Evolutionary conservation across 2,888 invertebrate species (phyloP).

Genomic region (Drosophila picticornis): DNA sequence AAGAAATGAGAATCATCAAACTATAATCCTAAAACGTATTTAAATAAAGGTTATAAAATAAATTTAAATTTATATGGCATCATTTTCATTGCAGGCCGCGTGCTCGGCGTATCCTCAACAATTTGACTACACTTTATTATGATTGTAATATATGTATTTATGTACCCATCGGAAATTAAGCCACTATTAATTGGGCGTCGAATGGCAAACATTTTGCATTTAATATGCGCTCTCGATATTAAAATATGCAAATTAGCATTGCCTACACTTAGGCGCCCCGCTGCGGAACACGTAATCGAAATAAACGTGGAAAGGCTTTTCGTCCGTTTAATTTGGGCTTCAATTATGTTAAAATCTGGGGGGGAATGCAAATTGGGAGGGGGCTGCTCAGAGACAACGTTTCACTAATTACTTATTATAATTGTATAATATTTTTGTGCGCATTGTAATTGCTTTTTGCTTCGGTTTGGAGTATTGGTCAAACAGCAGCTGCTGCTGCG

Average conservation of each 20-base stretch:
- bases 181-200: constrained; percentile 64
- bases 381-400: constrained; percentile 44
- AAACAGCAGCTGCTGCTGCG: constrained; percentile 18
- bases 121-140: constrained; percentile 26
- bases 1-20: neutral
- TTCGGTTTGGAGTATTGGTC: constrained; percentile 2
- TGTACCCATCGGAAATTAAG: constrained; percentile 66
- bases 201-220: constrained; percentile 62
- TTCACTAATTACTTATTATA: constrained; percentile 65
- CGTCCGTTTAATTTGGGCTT: constrained; percentile 52
- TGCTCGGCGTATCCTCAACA: neutral
- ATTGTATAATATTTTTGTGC: constrained; percentile 48
- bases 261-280: constrained; percentile 45
- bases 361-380: neutral
- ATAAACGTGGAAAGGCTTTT: constrained; percentile 40
- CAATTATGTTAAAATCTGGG: constrained; percentile 65
- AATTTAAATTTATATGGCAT: neutral
- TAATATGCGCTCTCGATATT: constrained; percentile 59
- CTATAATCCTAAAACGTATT: neutral
- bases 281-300: constrained; percentile 60
- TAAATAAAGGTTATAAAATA: neutral
- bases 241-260: constrained; percentile 71
- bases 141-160: constrained; percentile 46
- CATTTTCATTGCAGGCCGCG: neutral
- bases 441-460: constrained; percentile 33